These are phyloP conservation scores for Chrysolina americana DNA, from an alignment of 2,888 invertebrate genomes.

Conservation along the genomic window DNA sequence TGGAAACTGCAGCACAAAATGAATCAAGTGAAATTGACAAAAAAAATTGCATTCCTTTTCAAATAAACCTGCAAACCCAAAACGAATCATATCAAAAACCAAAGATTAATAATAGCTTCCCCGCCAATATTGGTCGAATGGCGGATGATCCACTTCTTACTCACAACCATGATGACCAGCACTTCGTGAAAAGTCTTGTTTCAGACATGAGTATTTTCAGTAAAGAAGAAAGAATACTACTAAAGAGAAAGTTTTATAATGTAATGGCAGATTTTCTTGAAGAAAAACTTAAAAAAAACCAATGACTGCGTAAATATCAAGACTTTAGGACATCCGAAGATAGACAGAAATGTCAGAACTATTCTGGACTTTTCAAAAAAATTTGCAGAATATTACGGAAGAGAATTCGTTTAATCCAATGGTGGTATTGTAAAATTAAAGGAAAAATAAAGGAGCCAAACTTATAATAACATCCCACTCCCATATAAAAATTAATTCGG, in stretches of 20 bases:
- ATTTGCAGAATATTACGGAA: too few relatives aligned
- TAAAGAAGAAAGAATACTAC: constrained; percentile 12
- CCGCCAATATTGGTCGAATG: background rate
- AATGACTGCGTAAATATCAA: background rate
- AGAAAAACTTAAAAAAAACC: background rate
- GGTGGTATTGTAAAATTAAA: too few relatives aligned
- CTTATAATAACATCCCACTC: too few relatives aligned
- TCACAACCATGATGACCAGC: background rate
- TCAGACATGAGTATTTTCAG: constrained; percentile 18
- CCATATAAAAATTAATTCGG: too few relatives aligned
- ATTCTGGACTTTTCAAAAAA: too few relatives aligned
- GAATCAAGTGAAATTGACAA: background rate
- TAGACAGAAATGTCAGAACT: too few relatives aligned
- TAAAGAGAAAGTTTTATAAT: background rate
- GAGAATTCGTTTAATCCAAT: too few relatives aligned
- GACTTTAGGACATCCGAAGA: too few relatives aligned
- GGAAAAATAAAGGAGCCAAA: too few relatives aligned
- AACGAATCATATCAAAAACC: background rate
- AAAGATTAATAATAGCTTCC: background rate
- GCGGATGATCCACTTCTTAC: background rate
- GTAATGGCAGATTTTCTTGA: constrained; percentile 2
- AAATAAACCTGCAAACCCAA: background rate
- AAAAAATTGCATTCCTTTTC: background rate
- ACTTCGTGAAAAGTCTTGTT: constrained; percentile 16
- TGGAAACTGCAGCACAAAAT: background rate